Conservation (phyloP, 2,113 vertebrate genomes). For the Trichomycterus rosablanca region DNA sequence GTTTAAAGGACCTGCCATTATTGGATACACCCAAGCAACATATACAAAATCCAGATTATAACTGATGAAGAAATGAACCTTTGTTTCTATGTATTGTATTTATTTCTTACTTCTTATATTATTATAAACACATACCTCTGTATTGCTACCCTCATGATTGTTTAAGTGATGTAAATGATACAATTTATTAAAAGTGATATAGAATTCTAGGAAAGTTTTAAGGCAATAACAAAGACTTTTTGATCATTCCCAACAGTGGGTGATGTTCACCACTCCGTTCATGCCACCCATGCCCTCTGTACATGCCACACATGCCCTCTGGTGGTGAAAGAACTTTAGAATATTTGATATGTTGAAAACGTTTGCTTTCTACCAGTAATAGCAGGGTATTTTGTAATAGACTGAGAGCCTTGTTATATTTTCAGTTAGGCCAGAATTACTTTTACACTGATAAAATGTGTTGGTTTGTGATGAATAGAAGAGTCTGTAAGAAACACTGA, state of each 20-base stretch:
- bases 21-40: background rate
- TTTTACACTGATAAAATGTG: constrained; percentile 39
- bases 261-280: constrained; percentile 10
- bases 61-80: background rate
- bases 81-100: background rate
- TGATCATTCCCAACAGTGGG: constrained; percentile 5
- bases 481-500: constrained; percentile 36
- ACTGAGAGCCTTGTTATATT: constrained; percentile 47
- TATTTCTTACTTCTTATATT: background rate
- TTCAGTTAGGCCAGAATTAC: constrained; percentile 34
- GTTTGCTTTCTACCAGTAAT: constrained; percentile 46
- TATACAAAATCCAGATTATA: background rate
- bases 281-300: constrained; percentile 30
- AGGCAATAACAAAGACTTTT: background rate
- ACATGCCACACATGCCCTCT: constrained; percentile 31
- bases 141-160: background rate
- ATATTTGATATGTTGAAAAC: too few relatives aligned
- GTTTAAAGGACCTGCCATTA: constrained; percentile 19
- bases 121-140: background rate
- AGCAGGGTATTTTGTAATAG: constrained; percentile 58
- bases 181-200: too few relatives aligned
- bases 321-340: constrained; percentile 27
- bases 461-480: constrained; percentile 31
- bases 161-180: background rate
- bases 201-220: constrained; percentile 6